Evolutionary conservation across 2,888 invertebrate genomes (phyloP), one percentile per base, ranked within the genome.

Genomic region (Sycophila texana): DNA sequence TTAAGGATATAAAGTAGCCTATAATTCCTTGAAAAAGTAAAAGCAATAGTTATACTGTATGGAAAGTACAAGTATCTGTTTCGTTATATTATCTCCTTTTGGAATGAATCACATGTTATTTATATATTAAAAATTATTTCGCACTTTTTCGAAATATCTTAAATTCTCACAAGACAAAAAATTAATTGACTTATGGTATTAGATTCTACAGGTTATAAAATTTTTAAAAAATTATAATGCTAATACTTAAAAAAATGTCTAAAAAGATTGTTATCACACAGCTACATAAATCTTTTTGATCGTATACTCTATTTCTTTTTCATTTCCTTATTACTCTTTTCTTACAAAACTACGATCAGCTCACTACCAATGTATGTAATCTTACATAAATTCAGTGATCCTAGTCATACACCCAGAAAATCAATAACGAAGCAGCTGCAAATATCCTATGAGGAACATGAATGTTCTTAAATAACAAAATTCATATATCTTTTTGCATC

Each of bases 391-490:
- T 84, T 82, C 75, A 84, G 83, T 84, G 83, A 76, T 80, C 49
- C 78, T 84, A 85, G 81, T 84, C 79, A 83, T 86, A 82, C 80
- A 85, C 82, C 86, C 86, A 83, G 83, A 83, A 87, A 88, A 87
- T 86, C 76, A 86, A 84, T 83, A 85, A 85, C 81, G 84, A 88
- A 88, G 86, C 86, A 80, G 85, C 83, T 84, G 82, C 84, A 83
- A 85, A 86, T 87, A 87, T 84, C 84, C 85, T 87, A 88, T 84
- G 83, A 89, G 87, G 87, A 89, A 89, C 87, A 84, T 87, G 86
- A 85, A 87, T 85, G 84, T 86, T 87, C 85, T 87, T 87, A 87
- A 88, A 82, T 87, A 88, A 88, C 86, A 87, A 87, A 87, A 86
- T 81, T 61, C 58, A 75, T 87, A 84, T 84, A 82, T 80, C 81